Evolutionary conservation across 2,797 vertebrate species (phyloP), one percentile per base, ranked within the genome.

Genomic region (Spizella passerina): DNA sequence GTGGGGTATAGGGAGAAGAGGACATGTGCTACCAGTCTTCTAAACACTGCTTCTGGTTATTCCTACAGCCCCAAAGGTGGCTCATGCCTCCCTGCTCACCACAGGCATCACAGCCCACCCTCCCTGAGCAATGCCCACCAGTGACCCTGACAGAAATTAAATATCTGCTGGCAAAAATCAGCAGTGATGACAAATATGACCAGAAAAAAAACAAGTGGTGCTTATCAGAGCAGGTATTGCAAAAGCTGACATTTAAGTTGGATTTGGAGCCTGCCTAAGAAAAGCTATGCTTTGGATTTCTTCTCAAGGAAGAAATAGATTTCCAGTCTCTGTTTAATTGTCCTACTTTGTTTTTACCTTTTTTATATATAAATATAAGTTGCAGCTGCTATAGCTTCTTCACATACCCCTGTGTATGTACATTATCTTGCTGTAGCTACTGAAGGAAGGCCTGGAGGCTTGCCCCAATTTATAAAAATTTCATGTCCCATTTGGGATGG

Each of bases 1-100:
- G 64, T 68, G 55, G 77, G 41, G 44, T 63, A 83, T 56, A 82
- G 73, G 68, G 84, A 44, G 84, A 91, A 82, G 82, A 94, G 13
- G 38, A 89, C 59, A 86, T 91, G 71, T 55, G 12, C 7, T 36
- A 18, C 16, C 10, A 29, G 11, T 22, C 32, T 59, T 22, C 10
- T 43, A 18, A 68, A 44, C 38, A 5, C 32, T 70, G 41, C 8
- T 73, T 4, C 36, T 78, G 15, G 21, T 68, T 50, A 36, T 65
- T 83, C 21, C 32, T 59, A 12, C 30, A 66, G 27, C 8, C 12
- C 2, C 14, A 13, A 41, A 73, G 7, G 17, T 4, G 7, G 6
- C 7, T 26, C 4, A 6, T 16, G 6, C 19, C 10, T 68, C 8
- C 8, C 24, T 7, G 1, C 15, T 43, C 32, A 60, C 17, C 21